Percentiles rank a stretch among this genome's conserved stretches.
Evolutionary conservation across 2,113 vertebrate genomes (phyloP).

Genomic region (Cairina moschata): DNA sequence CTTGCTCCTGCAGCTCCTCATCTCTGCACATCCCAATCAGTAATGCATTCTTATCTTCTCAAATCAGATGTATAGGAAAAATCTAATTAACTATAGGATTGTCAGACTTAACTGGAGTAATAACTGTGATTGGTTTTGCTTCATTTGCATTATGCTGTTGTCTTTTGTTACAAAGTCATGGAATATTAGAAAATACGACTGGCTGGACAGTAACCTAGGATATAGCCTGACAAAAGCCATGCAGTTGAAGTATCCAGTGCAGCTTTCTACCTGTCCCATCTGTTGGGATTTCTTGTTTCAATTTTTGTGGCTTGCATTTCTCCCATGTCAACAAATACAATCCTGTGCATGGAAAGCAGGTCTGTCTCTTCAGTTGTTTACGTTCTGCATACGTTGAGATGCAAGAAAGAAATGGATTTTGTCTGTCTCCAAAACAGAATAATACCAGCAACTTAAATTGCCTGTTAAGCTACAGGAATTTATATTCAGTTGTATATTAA

Average conservation of each 20-base stretch:
- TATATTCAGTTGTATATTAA: not conserved
- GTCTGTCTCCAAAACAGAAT: rapidly evolving
- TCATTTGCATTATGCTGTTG: not conserved
- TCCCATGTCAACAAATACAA: not conserved
- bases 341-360: not conserved
- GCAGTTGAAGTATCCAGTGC: not conserved
- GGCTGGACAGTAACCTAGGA: not conserved
- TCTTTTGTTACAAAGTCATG: not conserved
- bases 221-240: not conserved
- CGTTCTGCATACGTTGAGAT: not conserved
- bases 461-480: not conserved
- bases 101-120: not conserved
- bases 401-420: not conserved
- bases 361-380: not conserved
- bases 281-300: not conserved
- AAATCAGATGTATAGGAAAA: not conserved
- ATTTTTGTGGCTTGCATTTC: not conserved
- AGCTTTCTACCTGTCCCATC: not conserved
- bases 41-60: not conserved
- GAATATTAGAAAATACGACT: not conserved
- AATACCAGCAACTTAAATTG: not conserved
- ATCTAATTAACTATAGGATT: not conserved
- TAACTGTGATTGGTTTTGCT: not conserved
- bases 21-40: not conserved
- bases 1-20: not conserved